Evolutionary conservation across 2,888 invertebrate genomes (phyloP).

Genomic region (Caenorhabditis sp.): DNA sequence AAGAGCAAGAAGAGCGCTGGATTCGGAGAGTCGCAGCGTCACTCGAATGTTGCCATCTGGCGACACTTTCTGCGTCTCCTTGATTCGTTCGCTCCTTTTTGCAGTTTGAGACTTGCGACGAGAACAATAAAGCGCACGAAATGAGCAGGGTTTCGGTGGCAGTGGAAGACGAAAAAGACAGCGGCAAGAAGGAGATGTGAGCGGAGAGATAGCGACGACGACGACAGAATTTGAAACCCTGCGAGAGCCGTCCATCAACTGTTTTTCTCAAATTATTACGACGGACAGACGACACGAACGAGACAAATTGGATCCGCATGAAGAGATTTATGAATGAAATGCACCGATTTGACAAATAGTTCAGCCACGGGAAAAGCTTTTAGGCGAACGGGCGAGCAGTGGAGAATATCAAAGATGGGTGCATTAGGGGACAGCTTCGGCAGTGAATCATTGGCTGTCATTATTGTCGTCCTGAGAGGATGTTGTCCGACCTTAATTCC

Average conservation of each 20-base stretch:
- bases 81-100: not conserved
- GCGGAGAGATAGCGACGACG: conserved; percentile 28
- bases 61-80: conserved; percentile 9
- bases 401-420: not conserved
- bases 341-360: not conserved
- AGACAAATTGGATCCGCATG: conserved; percentile 16
- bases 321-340: conserved; percentile 5
- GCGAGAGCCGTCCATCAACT: not conserved
- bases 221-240: conserved; percentile 1
- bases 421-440: not conserved
- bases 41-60: conserved; percentile 53
- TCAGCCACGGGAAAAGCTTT: not conserved
- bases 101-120: conserved; percentile 1
- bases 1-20: conserved; percentile 4
- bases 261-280: not conserved
- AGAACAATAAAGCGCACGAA: conserved; percentile 43
- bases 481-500: too few species aligned
- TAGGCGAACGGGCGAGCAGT: not conserved
- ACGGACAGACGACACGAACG: too few species aligned
- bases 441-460: not conserved
- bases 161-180: conserved; percentile 13
- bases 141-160: conserved; percentile 8
- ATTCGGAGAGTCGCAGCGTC: conserved; percentile 14
- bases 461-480: not conserved
- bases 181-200: conserved; percentile 26